Evolutionary conservation across 1,140 invertebrate genomes (phyloP).

Genomic region (Choristoneura fumiferana): DNA sequence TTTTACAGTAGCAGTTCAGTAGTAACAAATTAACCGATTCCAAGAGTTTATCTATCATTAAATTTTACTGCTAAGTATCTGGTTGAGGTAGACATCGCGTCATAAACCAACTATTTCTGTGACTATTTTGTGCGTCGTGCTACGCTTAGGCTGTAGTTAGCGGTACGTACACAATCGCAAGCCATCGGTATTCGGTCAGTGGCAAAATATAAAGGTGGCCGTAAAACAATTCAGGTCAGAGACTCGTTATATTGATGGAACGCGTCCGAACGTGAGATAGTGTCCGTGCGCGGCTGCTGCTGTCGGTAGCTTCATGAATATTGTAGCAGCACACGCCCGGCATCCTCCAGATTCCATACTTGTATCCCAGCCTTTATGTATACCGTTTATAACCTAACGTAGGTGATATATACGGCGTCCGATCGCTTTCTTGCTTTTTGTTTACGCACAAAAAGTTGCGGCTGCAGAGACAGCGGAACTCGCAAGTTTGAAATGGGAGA

Average conservation of each 20-base stretch:
- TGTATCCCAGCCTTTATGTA: slow-evolving; percentile 39
- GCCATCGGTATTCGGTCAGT: slow-evolving; percentile 7
- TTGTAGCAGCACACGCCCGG: slow-evolving; percentile 43
- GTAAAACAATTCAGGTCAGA: slow-evolving; percentile 46
- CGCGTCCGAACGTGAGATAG: slow-evolving; percentile 45
- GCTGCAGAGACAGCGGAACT: background rate
- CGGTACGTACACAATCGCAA: background rate
- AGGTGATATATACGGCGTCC: slow-evolving; percentile 3
- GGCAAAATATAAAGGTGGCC: slow-evolving; percentile 35
- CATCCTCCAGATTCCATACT: slow-evolving; percentile 42
- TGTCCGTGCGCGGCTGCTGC: slow-evolving; percentile 32
- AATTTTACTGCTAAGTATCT: no score
- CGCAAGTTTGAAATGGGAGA: background rate
- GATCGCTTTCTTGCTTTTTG: slow-evolving; percentile 27
- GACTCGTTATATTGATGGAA: slow-evolving; percentile 51
- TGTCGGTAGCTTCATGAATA: slow-evolving; percentile 46
- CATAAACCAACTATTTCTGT: no score
- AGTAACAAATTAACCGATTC: no score
- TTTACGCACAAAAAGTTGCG: slow-evolving; percentile 23
- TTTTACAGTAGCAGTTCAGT: no score
- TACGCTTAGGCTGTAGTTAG: background rate
- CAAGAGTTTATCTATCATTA: no score
- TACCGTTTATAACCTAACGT: slow-evolving; percentile 38
- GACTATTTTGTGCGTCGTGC: no score
- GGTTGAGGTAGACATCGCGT: no score